Conservation (phyloP, 2,113 vertebrate genomes). For the Cyphomyrus discorhynchus region DNA sequence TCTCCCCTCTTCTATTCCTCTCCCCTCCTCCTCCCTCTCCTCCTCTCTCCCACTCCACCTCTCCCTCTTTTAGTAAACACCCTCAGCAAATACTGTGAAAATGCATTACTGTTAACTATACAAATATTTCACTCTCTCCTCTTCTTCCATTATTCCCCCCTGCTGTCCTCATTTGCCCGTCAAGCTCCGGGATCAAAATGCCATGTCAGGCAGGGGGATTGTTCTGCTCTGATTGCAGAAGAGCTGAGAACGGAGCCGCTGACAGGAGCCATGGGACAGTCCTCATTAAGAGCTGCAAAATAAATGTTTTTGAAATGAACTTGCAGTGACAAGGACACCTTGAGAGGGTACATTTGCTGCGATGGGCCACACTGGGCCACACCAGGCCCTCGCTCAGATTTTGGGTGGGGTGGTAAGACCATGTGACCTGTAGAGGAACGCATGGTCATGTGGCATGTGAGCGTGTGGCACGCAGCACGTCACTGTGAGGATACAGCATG, state of each 20-base stretch:
- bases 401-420: neutral
- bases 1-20: neutral
- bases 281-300: slow-evolving; percentile 81
- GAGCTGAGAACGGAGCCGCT: slow-evolving; percentile 57
- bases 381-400: slow-evolving; percentile 50
- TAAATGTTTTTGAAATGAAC: slow-evolving; percentile 84
- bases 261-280: slow-evolving; percentile 68
- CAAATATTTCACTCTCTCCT: neutral
- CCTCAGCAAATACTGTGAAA: neutral
- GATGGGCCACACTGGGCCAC: slow-evolving; percentile 57
- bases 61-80: neutral
- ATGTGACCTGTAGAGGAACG: slow-evolving; percentile 23
- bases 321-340: slow-evolving; percentile 60
- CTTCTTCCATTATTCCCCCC: neutral
- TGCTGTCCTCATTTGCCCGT: slow-evolving; percentile 64
- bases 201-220: slow-evolving; percentile 78
- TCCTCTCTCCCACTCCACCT: neutral
- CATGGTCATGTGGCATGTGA: slow-evolving; percentile 33
- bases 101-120: neutral
- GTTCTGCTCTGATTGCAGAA: slow-evolving; percentile 69
- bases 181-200: slow-evolving; percentile 76
- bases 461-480: slow-evolving; percentile 38
- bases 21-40: neutral
- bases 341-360: slow-evolving; percentile 69
- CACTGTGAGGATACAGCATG: slow-evolving; percentile 22